A percentile compares a stretch with the other conserved stretches of the same genome.
phyloP scores from a whole-genome alignment of 2,113 vertebrate genomes.

The Ploceus nigricollis region DNA sequence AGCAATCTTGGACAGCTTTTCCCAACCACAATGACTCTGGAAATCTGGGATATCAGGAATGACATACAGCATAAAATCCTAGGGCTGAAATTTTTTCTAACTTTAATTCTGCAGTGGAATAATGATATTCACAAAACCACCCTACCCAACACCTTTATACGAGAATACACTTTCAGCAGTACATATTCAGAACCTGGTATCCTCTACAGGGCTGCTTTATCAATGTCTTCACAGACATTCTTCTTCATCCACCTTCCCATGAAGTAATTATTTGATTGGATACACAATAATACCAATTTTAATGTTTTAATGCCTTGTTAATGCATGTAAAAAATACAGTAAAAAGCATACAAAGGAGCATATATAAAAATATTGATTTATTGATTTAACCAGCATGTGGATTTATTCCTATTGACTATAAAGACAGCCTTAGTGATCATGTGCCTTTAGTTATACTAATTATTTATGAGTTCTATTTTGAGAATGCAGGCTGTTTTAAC shows the following conservation, averaged over 20 bases:
- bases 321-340: background rate
- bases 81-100: background rate
- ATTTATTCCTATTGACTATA: background rate
- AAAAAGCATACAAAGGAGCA: background rate
- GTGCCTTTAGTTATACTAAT: background rate
- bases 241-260: background rate
- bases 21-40: too few species aligned
- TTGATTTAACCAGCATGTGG: background rate
- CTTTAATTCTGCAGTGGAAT: background rate
- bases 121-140: background rate
- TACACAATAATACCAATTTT: background rate
- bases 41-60: background rate
- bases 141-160: background rate
- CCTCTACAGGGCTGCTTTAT: background rate
- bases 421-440: background rate
- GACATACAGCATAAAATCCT: background rate
- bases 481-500: background rate
- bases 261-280: background rate
- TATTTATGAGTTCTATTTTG: background rate
- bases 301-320: background rate
- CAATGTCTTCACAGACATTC: background rate
- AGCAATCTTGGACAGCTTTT: accelerated
- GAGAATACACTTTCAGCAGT: background rate
- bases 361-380: background rate
- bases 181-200: background rate